phyloP scores from a whole-genome alignment of 1,140 invertebrate genomes.

The Drosophila orena region DNA sequence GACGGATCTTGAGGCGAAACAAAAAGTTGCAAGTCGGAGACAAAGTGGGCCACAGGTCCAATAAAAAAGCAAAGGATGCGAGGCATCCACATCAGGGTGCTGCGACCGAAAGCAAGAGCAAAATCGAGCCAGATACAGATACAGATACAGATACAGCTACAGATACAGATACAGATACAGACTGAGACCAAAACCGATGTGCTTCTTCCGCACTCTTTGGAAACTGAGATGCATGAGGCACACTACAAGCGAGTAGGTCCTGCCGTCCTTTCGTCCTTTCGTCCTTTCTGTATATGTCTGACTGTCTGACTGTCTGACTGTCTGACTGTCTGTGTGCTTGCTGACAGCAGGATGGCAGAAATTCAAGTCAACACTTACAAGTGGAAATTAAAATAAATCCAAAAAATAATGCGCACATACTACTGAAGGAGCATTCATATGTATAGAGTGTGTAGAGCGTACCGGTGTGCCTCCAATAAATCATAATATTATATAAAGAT shows the following conservation, averaged over 20 bases:
- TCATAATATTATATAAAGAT: too few relatives aligned
- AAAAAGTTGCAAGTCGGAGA: conserved; percentile 72
- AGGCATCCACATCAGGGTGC: conserved; percentile 15
- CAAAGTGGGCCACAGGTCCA: conserved; percentile 68
- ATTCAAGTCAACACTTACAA: conserved; percentile 51
- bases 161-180: conserved; percentile 6
- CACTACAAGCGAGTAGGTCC: conserved; percentile 10
- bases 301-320: too few relatives aligned
- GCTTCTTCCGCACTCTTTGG: conserved; percentile 38
- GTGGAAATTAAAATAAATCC: conserved; percentile 60
- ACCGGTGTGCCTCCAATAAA: not conserved
- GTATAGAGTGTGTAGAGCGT: not conserved
- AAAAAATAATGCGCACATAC: conserved; percentile 16
- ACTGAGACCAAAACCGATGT: conserved; percentile 38
- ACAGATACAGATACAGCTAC: not conserved
- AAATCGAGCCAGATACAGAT: conserved; percentile 8
- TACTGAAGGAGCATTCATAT: not conserved
- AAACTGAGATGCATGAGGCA: conserved; percentile 37
- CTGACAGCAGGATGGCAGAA: conserved; percentile 29
- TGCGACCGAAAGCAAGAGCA: conserved; percentile 9
- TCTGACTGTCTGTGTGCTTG: conserved; percentile 4
- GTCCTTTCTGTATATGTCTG: too few relatives aligned
- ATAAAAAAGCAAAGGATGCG: conserved; percentile 36
- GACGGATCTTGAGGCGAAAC: conserved; percentile 46
- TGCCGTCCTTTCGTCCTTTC: not conserved